These are phyloP conservation scores for Psittacula derbiana DNA, from an alignment of 2,797 vertebrate species.

Conservation along the genomic window DNA sequence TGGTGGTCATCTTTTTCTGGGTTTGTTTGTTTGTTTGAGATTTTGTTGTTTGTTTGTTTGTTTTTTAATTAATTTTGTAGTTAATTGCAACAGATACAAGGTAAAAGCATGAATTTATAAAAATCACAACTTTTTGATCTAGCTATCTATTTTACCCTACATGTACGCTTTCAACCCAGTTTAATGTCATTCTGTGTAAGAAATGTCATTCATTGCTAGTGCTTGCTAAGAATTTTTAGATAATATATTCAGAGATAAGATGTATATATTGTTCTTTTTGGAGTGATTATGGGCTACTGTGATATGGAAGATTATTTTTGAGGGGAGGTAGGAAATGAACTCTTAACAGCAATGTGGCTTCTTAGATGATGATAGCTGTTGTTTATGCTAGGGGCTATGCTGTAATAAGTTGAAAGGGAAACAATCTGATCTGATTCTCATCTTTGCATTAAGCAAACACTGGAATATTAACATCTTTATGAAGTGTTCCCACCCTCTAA, in stretches of 20 bases:
- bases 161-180: background rate
- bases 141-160: background rate
- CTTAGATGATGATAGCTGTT: background rate
- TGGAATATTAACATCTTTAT: background rate
- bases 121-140: background rate
- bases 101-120: background rate
- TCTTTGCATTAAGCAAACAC: background rate
- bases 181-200: background rate
- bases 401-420: background rate
- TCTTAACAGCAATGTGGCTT: background rate
- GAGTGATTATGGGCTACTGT: background rate
- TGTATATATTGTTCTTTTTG: background rate
- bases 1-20: background rate
- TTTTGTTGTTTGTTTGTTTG: background rate
- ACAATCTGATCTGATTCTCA: background rate
- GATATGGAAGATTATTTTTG: fast-evolving
- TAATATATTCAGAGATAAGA: background rate
- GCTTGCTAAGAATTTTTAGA: background rate
- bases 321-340: background rate
- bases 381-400: background rate
- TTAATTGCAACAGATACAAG: background rate
- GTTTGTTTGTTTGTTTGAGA: background rate
- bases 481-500: background rate
- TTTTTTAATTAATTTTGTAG: background rate
- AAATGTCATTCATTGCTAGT: background rate